phyloP scores from a whole-genome alignment of 2,113 vertebrate species.

The Ginglymostoma cirratum region DNA sequence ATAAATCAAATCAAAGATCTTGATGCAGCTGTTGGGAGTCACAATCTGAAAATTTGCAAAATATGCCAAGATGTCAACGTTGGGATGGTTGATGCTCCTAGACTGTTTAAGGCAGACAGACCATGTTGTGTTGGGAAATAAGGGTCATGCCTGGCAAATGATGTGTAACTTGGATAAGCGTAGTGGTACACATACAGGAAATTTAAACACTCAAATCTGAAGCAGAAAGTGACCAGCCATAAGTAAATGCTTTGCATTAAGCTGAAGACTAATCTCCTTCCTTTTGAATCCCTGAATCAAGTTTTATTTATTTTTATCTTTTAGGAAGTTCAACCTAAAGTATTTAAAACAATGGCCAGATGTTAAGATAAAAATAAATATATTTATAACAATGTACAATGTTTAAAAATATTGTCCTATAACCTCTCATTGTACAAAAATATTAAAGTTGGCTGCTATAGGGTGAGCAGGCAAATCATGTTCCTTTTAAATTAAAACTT shows the following conservation, averaged over 20 bases:
- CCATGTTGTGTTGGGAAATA: not conserved
- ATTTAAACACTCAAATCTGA: not conserved
- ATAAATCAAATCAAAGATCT: not conserved
- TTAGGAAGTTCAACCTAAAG: not conserved
- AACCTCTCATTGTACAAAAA: not conserved
- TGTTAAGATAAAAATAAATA: conserved; percentile 29
- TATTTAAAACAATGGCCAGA: not conserved
- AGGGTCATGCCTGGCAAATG: not conserved
- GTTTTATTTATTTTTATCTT: not conserved
- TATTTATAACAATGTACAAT: not conserved
- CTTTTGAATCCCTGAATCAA: not conserved
- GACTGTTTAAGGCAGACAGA: not conserved
- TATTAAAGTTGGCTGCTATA: not conserved
- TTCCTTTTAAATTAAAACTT: not conserved
- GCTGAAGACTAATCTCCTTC: not conserved
- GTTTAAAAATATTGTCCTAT: conserved; percentile 20
- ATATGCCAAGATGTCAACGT: not conserved
- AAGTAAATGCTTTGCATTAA: not conserved
- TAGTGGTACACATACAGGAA: not conserved
- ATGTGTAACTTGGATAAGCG: not conserved
- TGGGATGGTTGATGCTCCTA: not conserved
- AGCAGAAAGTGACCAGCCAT: not conserved
- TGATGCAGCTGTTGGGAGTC: not conserved
- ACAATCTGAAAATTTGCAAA: not conserved
- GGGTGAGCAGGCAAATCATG: not conserved